Evolutionary conservation across 1,140 invertebrate species (phyloP).

Genomic region (Teleogryllus occipitalis): DNA sequence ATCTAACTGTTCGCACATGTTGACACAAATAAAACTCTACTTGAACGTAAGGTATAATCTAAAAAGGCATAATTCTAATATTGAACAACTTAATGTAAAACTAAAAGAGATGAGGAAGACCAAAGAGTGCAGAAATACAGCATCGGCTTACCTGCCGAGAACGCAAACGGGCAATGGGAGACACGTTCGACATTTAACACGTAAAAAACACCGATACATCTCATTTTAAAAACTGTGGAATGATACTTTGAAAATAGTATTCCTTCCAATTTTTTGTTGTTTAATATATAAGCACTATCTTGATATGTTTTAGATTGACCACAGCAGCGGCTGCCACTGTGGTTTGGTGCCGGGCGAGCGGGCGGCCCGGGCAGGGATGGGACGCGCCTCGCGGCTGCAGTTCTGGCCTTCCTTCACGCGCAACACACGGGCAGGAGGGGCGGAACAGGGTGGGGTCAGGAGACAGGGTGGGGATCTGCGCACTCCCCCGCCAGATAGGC

Average conservation of each 20-base stretch:
- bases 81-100: slow-evolving; percentile 8
- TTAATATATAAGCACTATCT: slow-evolving; percentile 23
- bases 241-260: slow-evolving; percentile 24
- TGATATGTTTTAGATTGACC: slow-evolving; percentile 24
- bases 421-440: not conserved
- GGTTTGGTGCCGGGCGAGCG: not conserved
- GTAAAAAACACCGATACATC: slow-evolving; percentile 19
- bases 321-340: slow-evolving; percentile 1
- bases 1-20: not conserved
- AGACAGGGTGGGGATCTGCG: not conserved
- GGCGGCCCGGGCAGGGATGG: slow-evolving; percentile 1
- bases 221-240: slow-evolving; percentile 21
- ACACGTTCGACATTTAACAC: slow-evolving; percentile 17
- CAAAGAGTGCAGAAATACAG: slow-evolving; percentile 12
- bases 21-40: not conserved
- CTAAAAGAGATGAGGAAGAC: slow-evolving; percentile 13
- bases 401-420: slow-evolving; percentile 15
- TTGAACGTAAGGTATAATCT: not conserved
- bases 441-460: not conserved
- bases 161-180: slow-evolving; percentile 8
- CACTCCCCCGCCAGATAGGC: not conserved
- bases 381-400: slow-evolving; percentile 7
- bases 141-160: not conserved
- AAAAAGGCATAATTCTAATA: not conserved
- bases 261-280: slow-evolving; percentile 17